phyloP scores from a whole-genome alignment of 1,140 invertebrate species.

The Lysiphlebus fabarum region DNA sequence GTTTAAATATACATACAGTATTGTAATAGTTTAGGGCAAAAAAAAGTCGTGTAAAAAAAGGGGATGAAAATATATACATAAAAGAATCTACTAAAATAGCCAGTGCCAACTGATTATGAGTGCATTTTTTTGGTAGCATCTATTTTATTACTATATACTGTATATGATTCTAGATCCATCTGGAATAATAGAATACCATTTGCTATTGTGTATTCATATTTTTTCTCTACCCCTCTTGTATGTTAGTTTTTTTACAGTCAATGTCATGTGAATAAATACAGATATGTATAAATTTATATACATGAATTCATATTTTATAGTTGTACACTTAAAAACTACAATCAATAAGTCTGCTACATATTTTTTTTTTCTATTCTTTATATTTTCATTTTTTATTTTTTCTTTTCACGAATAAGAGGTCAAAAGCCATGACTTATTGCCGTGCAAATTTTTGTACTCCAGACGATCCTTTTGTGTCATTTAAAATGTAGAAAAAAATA shows the following conservation, averaged over 20 bases:
- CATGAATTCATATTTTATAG: too few species aligned
- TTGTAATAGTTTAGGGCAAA: neutral
- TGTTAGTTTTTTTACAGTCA: constrained; percentile 10
- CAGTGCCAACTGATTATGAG: constrained; percentile 43
- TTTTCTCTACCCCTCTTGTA: constrained; percentile 17
- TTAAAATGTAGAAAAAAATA: neutral
- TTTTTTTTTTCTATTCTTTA: neutral
- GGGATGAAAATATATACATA: constrained; percentile 1
- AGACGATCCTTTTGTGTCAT: constrained; percentile 1
- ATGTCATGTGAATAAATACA: constrained; percentile 15
- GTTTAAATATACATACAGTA: neutral
- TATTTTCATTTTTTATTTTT: neutral
- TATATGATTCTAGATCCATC: constrained; percentile 34
- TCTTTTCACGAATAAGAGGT: neutral
- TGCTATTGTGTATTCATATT: constrained; percentile 40
- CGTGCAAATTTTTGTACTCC: constrained; percentile 19
- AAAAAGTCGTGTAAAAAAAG: neutral
- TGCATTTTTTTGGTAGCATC: constrained; percentile 34
- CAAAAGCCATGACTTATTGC: constrained; percentile 12
- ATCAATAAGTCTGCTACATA: neutral
- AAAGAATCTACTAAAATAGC: constrained; percentile 31
- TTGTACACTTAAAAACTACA: too few species aligned
- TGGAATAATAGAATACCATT: constrained; percentile 52
- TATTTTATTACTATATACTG: constrained; percentile 17
- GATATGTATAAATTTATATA: neutral